Base-by-base conservation (phyloP, 2,888 invertebrate genomes). In the Cryptocephalus moraei region DNA sequence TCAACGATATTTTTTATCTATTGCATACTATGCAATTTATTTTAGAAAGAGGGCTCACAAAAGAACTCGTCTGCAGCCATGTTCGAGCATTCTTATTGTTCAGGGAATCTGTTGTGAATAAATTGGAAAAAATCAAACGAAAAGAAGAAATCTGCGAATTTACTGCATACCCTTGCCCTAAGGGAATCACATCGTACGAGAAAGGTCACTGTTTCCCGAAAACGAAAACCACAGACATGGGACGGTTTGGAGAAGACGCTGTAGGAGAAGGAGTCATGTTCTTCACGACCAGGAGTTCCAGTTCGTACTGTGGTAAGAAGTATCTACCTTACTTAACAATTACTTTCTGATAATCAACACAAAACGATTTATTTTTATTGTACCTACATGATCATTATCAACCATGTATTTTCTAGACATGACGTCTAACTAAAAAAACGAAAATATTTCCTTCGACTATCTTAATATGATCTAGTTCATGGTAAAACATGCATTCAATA, bases 11-110 rank as follows among this genome's bases (percentile, higher is more conserved):
- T 22, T 22, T 6, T 22, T 6, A 2, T 22, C 22, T 22, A 4
- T 22, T 22, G 6, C 22, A 22, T 4, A 22, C 6, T 22, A 2
- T 22, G 6, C 2, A 22, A 22, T 22, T 22, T 22, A 2, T 22
- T 22, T 22, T 50, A 64, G 64, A 64, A 46, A 52, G 59, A 46
- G 56, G 50, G 9, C 47, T 65, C 8, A 57, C 59, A 1, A 68
- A 68, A 41, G 71, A 74, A 36, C 69, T 75, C 34, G 77, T 77
- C 4, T 80, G 80, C 59, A 79, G 79, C 53, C 80, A 80, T 60
- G 60, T 76, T 9, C 65, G 79, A 55, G 76, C 78, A 1, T 76
- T 75, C 69, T 65, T 70, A 41, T 61, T 78, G 1, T 80, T 76
- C 59, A 58, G 74, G 34, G 79, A 78, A 56, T 75, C 73, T 45